These are phyloP conservation scores for Hydriomena furcata DNA, from an alignment of 2,888 invertebrate species.

Conservation along the genomic window DNA sequence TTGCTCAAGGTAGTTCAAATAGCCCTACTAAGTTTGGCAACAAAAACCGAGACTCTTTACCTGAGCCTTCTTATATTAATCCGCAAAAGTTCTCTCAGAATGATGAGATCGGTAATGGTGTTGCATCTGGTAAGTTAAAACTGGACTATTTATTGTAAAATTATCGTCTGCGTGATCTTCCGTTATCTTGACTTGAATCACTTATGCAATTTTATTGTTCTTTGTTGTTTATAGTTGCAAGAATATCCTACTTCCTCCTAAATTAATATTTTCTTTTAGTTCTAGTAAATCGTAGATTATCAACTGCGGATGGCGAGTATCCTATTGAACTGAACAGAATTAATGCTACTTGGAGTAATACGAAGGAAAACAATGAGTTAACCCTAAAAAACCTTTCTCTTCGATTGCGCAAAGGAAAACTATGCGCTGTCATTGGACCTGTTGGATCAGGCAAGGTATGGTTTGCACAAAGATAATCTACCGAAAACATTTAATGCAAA, in stretches of 20 bases:
- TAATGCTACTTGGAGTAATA: conserved; percentile 65
- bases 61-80: conserved; percentile 38
- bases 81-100: conserved; percentile 47
- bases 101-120: conserved; percentile 29
- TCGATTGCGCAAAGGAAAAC: conserved; percentile 81
- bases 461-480: neutral
- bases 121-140: conserved; percentile 40
- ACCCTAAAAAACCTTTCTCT: conserved; percentile 82
- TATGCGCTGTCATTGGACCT: conserved; percentile 92
- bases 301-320: conserved; percentile 46
- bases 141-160: too few species aligned
- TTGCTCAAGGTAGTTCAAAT: conserved; percentile 30
- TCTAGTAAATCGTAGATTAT: conserved; percentile 19
- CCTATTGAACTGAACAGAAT: conserved; percentile 58
- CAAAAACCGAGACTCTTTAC: conserved; percentile 31
- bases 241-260: too few species aligned
- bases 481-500: too few species aligned
- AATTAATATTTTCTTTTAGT: conserved; percentile 11
- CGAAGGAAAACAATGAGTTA: conserved; percentile 61
- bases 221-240: too few species aligned
- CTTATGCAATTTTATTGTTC: too few species aligned
- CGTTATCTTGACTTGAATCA: too few species aligned
- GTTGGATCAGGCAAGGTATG: conserved; percentile 93
- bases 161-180: too few species aligned
- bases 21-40: conserved; percentile 45